phyloP scores from a whole-genome alignment of 2,113 vertebrate species.

The Empidonax traillii region DNA sequence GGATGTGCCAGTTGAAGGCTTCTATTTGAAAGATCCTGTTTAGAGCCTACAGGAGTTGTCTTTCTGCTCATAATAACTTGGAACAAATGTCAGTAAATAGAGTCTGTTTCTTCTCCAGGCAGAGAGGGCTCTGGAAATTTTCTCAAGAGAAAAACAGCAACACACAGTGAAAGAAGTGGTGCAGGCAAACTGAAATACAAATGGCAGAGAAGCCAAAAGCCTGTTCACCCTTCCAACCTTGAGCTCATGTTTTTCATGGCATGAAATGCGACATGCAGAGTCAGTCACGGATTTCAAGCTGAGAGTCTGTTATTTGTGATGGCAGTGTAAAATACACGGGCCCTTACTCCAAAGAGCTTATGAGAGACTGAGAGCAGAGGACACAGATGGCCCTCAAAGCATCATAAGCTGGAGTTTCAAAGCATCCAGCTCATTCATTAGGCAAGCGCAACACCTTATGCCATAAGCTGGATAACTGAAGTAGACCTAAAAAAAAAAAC shows the following conservation, averaged over 20 bases:
- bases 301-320: neutral
- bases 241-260: slow-evolving; percentile 23
- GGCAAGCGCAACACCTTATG: neutral
- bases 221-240: neutral
- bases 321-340: neutral
- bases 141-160: slow-evolving; percentile 7
- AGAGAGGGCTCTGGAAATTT: neutral
- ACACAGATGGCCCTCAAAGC: neutral
- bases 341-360: neutral
- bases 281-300: neutral
- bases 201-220: slow-evolving; percentile 4
- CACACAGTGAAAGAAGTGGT: neutral
- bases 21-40: neutral
- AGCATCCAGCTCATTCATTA: neutral
- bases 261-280: neutral
- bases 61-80: neutral
- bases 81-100: neutral
- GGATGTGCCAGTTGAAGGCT: neutral
- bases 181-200: neutral
- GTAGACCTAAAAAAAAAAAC: neutral
- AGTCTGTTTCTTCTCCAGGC: neutral
- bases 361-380: neutral
- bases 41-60: neutral
- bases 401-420: neutral
- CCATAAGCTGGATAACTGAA: neutral